phyloP scores from a whole-genome alignment of 2,797 vertebrate genomes.

The Halcyon badia region DNA sequence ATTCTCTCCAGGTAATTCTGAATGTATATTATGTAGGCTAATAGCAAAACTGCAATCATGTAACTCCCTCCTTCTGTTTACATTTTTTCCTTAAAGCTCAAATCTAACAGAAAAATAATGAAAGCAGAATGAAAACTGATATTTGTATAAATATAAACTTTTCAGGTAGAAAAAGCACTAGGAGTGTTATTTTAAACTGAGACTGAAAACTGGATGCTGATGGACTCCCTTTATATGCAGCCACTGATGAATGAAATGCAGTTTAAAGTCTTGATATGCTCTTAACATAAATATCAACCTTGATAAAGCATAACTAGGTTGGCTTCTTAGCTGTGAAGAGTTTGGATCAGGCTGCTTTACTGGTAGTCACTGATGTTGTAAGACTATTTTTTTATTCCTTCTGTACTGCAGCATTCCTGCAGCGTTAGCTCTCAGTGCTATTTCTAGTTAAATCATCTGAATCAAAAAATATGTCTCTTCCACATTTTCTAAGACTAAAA shows the following conservation, averaged over 20 bases:
- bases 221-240: background rate
- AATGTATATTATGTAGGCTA: background rate
- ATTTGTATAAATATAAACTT: background rate
- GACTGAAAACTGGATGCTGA: background rate
- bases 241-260: conserved; percentile 5
- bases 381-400: background rate
- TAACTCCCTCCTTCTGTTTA: background rate
- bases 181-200: conserved; percentile 4
- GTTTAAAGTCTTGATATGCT: background rate
- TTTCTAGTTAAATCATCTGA: conserved; percentile 35
- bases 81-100: background rate
- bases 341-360: background rate
- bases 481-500: background rate
- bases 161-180: background rate
- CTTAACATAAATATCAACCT: conserved; percentile 35
- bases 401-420: conserved; percentile 10
- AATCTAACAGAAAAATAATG: background rate
- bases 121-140: background rate
- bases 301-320: background rate
- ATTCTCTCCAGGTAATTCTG: background rate
- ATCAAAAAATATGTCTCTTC: background rate
- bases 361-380: background rate
- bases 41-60: background rate
- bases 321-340: background rate
- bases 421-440: background rate